Evolutionary conservation across 1,140 invertebrate genomes (phyloP), one percentile per base, ranked within the genome.

Genomic region (Drosophila triauraria): DNA sequence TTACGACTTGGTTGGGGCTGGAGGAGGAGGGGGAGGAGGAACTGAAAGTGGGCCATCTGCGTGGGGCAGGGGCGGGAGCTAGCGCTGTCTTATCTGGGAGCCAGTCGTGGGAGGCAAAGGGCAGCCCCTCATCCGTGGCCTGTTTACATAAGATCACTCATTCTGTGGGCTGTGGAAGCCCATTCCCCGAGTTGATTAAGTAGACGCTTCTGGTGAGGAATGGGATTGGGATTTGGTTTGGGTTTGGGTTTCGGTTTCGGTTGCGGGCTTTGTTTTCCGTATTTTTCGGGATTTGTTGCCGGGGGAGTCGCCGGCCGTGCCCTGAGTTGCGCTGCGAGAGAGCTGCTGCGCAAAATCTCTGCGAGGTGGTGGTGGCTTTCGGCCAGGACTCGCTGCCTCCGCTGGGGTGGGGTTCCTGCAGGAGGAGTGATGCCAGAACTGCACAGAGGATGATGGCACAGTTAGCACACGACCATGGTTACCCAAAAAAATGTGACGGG

Each of bases 401-500:
- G 23, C n/a, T 15, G 56, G 43, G 63, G 53, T 50, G 53, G 63
- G 59, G 40, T 54, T 40, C 57, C 57, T 51, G 23, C 40, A 40
- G 76, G 64, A 40, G 61, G 75, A 13, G 72, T 56, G 44, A 40
- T 46, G 63, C 56, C 58, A 56, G 70, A 57, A 56, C 10, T 56
- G 53, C 53, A 56, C 53, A 56, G 23, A 56, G 20, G 35, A 40
- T 56, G 64, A 80, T 86, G 83, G 78, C 83, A 86, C 83, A 87
- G 81, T 82, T 82, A 65, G 71, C 83, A 62, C 62, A 80, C 82
- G 78, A 71, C 82, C 82, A 82, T 86, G 75, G 82, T 82, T 75
- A 85, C 82, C 81, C 75, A 68, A 80, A 84, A 79, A 65, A 70
- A 47, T 48, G 58, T 64, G 43, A 63, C 32, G 63, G 58, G 32